Evolutionary conservation across 2,888 invertebrate genomes (phyloP), one percentile per base, ranked within the genome.

Genomic region (Geotrupes spiniger): DNA sequence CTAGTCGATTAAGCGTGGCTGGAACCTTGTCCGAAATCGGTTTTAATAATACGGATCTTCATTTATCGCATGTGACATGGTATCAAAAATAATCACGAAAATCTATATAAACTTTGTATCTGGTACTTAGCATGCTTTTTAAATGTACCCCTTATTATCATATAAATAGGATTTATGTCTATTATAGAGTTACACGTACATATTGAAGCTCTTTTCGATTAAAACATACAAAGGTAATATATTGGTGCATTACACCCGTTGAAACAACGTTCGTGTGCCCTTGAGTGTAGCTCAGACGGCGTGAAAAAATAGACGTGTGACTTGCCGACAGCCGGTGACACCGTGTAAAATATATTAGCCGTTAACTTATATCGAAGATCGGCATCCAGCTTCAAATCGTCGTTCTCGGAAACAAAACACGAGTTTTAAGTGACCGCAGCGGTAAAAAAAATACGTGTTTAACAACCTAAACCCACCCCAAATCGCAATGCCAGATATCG

Each of bases 361-460:
- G 66, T 66, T 62, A 65, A 62, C 58, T 65, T 65, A 64, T 68
- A 68, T 68, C 58, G 51, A 55, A 55, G 66, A 68, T 68, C 66
- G 66, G 66, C 63, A 65, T 65, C 59, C 62, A 58, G 54, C 58
- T 58, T 62, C 58, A 62, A 61, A 63, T 63, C 63, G 60, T 46
- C 54, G 54, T 64, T 59, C 58, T 58, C 43, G 54, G 61, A 64
- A 66, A 66, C 59, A 58, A 60, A 63, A 64, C 62, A 62, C 58
- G 59, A 59, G 62, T 64, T 63, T 63, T 57, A 57, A 57, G 51
- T 50, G 58, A 54, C 54, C 52, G 42, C 53, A 53, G 53, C 52
- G 42, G 46, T 55, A 54, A 56, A 59, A n/a, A 55, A 55, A 59
- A 60, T 60, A 58, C 51, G 57, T 57, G 58, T 60, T 51, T 51